Evolutionary conservation across 2,797 vertebrate genomes (phyloP), one percentile per base, ranked within the genome.

Genomic region (Scyliorhinus canicula): DNA sequence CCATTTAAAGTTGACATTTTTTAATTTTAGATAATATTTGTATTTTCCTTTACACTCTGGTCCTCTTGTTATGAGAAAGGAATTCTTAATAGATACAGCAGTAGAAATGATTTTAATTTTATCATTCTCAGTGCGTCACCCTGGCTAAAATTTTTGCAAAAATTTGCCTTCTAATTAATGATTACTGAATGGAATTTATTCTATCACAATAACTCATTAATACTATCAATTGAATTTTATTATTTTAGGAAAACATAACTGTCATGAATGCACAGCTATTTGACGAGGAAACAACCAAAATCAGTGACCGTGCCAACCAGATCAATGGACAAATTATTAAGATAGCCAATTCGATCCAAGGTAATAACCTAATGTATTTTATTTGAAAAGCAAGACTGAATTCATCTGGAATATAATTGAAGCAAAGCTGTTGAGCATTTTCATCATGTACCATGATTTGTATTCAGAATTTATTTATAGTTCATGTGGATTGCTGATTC

Each of bases 281-380:
- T 95, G 97, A 98, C 77, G 97, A 98, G 65, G 96, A 98, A 95
- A 98, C 98, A 2, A 96, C 95, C 71, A 96, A 97, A 95, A 98
- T 97, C 84, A 95, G 98, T n/a, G 96, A 86, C 16, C 96, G 97
- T n/a, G 98, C 98, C n/a, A 97, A 98, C 79, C 96, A 97, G 95
- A 98, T 99, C 96, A 97, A 96, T 95, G 96, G 97, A 95, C 97
- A 98, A 95, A 97, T 99, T 96, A 96, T 96, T 8, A 95, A 97
- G 16, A 98, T 99, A 96, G 98, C 97, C 95, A 96, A 96, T 31
- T 97, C 97, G 95, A 98, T 98, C 69, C 98, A 99, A 98, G 99
- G 99, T 99, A 98, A 96, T 95, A 35, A 44, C 44, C 50, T 21
- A 93, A 67, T 47, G 24, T 40, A 40, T 90, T 60, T 24, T 63